These are phyloP conservation scores for Maccullochella peelii DNA, from an alignment of 2,113 vertebrate genomes.

Conservation along the genomic window DNA sequence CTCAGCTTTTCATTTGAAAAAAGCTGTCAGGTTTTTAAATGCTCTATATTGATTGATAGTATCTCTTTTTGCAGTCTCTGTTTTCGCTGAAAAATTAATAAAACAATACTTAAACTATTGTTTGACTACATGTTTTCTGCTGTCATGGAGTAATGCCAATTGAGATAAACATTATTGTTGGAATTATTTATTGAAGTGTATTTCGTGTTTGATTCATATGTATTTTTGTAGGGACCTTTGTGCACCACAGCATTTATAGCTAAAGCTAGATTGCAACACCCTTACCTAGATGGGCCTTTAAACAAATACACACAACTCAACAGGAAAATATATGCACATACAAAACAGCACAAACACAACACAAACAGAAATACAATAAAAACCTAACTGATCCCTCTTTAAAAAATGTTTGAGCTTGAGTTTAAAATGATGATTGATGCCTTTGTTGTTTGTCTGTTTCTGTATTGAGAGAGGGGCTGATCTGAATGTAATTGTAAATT, in stretches of 20 bases:
- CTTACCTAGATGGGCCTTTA: not conserved
- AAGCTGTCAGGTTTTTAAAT: slow-evolving; percentile 54
- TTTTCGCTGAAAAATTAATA: slow-evolving; percentile 67
- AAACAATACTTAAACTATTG: slow-evolving; percentile 45
- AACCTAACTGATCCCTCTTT: not conserved
- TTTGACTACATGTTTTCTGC: not conserved
- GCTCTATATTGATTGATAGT: slow-evolving; percentile 44
- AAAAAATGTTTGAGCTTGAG: not conserved
- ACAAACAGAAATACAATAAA: not conserved
- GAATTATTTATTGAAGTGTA: not conserved
- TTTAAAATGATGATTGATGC: not conserved
- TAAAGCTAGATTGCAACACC: not conserved
- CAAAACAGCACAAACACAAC: not conserved
- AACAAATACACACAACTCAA: not conserved
- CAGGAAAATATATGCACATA: not conserved
- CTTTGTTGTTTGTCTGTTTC: not conserved
- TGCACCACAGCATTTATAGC: not conserved
- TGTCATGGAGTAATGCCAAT: not conserved
- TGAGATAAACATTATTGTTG: not conserved
- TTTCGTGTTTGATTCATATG: not conserved
- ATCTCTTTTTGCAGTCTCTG: slow-evolving; percentile 63
- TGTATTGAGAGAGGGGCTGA: not conserved
- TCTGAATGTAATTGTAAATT: not conserved
- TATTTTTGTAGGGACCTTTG: not conserved
- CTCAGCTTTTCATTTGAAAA: slow-evolving; percentile 52